These are phyloP conservation scores for Gastrophysa polygoni DNA, from an alignment of 2,888 invertebrate genomes.

Conservation along the genomic window DNA sequence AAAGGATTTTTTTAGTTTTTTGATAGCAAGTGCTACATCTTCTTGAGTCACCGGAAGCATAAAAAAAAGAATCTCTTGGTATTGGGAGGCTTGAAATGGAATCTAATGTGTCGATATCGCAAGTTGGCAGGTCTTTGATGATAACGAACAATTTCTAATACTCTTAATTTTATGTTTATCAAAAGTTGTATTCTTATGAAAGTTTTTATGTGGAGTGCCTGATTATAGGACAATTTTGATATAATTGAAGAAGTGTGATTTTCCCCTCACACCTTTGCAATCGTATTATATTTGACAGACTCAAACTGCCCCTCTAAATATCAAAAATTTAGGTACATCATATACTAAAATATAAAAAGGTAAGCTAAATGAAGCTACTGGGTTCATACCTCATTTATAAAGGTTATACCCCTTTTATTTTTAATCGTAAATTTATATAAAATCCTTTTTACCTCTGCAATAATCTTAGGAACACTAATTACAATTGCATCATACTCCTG, in stretches of 20 bases:
- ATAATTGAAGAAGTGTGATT: no score
- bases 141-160: no score
- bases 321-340: conserved; percentile 65
- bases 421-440: conserved; percentile 63
- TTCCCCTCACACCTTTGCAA: no score
- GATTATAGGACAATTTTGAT: no score
- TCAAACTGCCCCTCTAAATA: conserved; percentile 5
- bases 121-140: not conserved
- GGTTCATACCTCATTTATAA: conserved; percentile 58
- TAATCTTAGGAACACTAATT: conserved; percentile 61
- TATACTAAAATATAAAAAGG: conserved; percentile 67
- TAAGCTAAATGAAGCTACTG: conserved; percentile 63
- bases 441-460: conserved; percentile 60
- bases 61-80: not conserved
- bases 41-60: not conserved
- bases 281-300: not conserved
- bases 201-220: no score
- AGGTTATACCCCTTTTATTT: conserved; percentile 60
- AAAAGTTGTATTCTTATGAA: no score
- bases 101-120: not conserved
- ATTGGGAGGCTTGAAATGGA: not conserved
- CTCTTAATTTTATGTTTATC: no score
- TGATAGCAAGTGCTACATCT: not conserved
- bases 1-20: not conserved
- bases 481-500: conserved; percentile 60